Base-by-base conservation (phyloP, 2,888 invertebrate species). In the Atrina japonica region DNA sequence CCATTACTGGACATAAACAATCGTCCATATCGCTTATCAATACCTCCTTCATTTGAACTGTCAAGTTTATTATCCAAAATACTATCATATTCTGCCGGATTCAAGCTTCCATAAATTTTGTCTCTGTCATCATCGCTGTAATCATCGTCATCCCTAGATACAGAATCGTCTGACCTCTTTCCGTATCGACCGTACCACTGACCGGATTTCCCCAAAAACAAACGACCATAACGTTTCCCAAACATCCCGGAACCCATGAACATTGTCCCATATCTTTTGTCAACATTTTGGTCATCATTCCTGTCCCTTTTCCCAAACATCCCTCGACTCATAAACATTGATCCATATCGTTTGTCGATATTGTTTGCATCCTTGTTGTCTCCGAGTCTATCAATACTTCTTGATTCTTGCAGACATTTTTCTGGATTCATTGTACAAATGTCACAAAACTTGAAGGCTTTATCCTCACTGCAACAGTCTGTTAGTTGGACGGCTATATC, bases 401-500 rank as follows among this genome's bases (percentile, higher is more conserved):
- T 41, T 1, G 67, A 58, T 16, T 72, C 67, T 23, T 50, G 50
- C 25, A 72, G 30, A 50, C 71, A 72, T 6, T 61, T 63, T 0
- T 58, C 52, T 1, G 63, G 49, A 41, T 67, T 56, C 43, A 61
- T 67, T 18, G 64, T 64, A 59, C 71, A 72, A 5, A 66, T 50
- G 18, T 72, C 29, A 50, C 71, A 72, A n/a, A 72, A 61, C 14
- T 40, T 43, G 18, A 40, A 67, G 0, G 71, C 71, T 41, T 72
- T 72, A n/a, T 66, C 58, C 21, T 72, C 71, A 21, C 58, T 43
- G 35, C 71, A 72, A n/a, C 71, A 72, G 23, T 56, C 64, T 21
- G 66, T 72, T 16, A 72, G 29, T 6, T 56, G 56, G n/a, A 72
- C 71, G 16, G 71, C 66, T n/a, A 72, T 67, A 3, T 56, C 59